These are phyloP conservation scores for Ochropacha duplaris DNA, from an alignment of 2,888 invertebrate genomes.

Conservation along the genomic window DNA sequence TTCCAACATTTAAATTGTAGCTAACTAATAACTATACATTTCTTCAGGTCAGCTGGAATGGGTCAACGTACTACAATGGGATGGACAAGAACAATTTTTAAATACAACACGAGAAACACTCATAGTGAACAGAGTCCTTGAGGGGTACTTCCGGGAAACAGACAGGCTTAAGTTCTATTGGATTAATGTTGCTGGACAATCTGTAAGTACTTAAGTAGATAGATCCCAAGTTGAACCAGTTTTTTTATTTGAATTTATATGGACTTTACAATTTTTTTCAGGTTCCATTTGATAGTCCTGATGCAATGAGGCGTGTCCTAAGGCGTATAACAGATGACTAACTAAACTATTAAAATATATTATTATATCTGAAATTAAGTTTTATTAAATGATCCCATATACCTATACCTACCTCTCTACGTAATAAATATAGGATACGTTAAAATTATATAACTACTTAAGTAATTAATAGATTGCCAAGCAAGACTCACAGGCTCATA, in stretches of 20 bases:
- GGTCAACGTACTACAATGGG: slow-evolving; percentile 88
- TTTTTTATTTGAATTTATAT: too few species aligned
- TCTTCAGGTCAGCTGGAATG: slow-evolving; percentile 87
- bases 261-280: too few species aligned
- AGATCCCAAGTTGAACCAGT: too few species aligned
- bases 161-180: slow-evolving; percentile 88
- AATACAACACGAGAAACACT: slow-evolving; percentile 79
- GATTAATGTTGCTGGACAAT: slow-evolving; percentile 90
- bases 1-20: too few species aligned
- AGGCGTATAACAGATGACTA: slow-evolving; percentile 46
- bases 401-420: too few species aligned
- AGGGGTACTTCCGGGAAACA: slow-evolving; percentile 87
- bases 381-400: background rate
- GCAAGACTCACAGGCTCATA: too few species aligned
- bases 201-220: slow-evolving; percentile 85
- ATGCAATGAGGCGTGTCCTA: slow-evolving; percentile 84
- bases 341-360: slow-evolving; percentile 2
- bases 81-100: slow-evolving; percentile 82
- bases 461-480: too few species aligned
- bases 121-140: slow-evolving; percentile 81
- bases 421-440: too few species aligned
- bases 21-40: background rate
- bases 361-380: background rate
- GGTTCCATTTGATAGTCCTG: slow-evolving; percentile 87
- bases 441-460: too few species aligned